Evolutionary conservation across 2,797 vertebrate species (phyloP).

Genomic region (Channallabes apus): DNA sequence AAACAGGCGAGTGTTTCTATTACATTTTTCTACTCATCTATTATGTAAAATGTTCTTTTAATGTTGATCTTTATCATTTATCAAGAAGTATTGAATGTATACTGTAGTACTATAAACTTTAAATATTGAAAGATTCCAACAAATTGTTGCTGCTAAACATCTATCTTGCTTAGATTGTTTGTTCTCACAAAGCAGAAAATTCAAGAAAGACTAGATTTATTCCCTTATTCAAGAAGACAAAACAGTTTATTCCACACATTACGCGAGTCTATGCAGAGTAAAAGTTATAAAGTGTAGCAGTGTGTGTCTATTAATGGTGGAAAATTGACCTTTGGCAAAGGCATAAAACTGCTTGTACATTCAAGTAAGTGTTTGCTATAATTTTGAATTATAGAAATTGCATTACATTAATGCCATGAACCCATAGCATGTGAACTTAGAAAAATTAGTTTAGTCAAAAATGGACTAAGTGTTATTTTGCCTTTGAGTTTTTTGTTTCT

Average conservation of each 20-base stretch:
- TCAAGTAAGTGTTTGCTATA: not conserved
- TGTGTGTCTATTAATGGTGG: slow-evolving; percentile 1
- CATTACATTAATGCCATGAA: too few species aligned
- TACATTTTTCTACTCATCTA: not conserved
- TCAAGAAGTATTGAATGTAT: too few species aligned
- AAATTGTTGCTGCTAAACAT: not conserved
- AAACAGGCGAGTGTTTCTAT: slow-evolving; percentile 9
- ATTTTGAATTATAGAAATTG: not conserved
- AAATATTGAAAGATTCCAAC: not conserved
- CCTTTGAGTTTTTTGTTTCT: too few species aligned
- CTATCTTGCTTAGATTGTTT: not conserved
- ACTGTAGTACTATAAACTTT: not conserved
- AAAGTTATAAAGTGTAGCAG: not conserved
- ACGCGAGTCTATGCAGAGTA: not conserved
- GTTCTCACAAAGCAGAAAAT: not conserved
- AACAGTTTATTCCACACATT: not conserved
- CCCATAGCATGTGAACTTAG: too few species aligned
- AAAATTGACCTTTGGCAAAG: slow-evolving; percentile 6
- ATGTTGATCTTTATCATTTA: not conserved
- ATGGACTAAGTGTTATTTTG: too few species aligned
- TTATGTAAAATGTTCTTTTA: not conserved
- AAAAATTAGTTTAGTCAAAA: not conserved
- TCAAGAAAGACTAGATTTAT: not conserved
- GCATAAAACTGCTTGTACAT: not conserved
- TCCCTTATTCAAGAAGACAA: not conserved